These are phyloP conservation scores for Alouatta palliata DNA, from an alignment of 2,113 vertebrate genomes.

Conservation along the genomic window DNA sequence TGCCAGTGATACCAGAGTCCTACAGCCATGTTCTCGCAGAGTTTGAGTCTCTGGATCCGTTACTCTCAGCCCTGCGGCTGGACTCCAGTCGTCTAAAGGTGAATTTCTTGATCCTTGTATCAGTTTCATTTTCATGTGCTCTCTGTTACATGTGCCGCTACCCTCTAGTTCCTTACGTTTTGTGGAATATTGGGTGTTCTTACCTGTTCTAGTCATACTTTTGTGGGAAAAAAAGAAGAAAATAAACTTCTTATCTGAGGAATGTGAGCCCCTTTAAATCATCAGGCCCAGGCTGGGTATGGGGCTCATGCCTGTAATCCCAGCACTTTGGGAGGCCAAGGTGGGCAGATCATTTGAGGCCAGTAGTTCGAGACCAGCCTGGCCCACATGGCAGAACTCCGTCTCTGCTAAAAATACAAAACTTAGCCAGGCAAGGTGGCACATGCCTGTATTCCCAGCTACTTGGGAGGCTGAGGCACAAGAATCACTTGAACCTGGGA, in stretches of 20 bases:
- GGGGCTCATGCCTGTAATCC: too few species aligned
- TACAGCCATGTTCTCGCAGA: constrained; percentile 93
- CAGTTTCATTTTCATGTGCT: neutral
- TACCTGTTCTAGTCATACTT: neutral
- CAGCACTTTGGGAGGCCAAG: too few species aligned
- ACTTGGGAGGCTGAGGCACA: too few species aligned
- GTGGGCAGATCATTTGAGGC: too few species aligned
- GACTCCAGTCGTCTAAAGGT: constrained; percentile 96
- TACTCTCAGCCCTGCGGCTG: constrained; percentile 94
- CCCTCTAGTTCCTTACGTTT: neutral
- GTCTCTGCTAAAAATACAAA: too few species aligned
- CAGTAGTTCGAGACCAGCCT: too few species aligned
- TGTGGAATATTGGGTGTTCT: neutral
- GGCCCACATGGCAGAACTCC: too few species aligned
- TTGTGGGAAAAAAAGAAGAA: neutral
- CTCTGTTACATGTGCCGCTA: neutral
- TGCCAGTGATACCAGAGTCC: constrained; percentile 88
- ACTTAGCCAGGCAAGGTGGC: too few species aligned
- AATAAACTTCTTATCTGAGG: neutral
- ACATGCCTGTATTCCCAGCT: too few species aligned
- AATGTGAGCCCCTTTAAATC: neutral
- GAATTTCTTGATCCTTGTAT: constrained; percentile 45
- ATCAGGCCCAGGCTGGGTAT: neutral
- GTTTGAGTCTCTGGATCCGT: constrained; percentile 92
- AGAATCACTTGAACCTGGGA: too few species aligned